Base-by-base conservation (phyloP, 2,888 invertebrate genomes). In the Peribatodes rhomboidaria region DNA sequence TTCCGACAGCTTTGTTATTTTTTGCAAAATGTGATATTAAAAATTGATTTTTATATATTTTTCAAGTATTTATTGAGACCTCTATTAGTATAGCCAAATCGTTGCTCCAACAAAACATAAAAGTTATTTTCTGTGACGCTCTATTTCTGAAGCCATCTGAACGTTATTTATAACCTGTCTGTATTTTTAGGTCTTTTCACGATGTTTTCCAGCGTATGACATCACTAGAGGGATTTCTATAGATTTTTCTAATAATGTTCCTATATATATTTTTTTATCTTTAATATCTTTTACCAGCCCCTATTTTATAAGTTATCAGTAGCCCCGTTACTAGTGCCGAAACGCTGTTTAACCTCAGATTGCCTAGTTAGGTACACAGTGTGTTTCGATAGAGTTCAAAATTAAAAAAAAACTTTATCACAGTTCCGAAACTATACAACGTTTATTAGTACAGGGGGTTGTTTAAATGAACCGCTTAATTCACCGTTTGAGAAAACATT, bases 141-240 rank as follows among this genome's bases (percentile, higher is more conserved):
- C 54, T 66, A 61, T 61, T 58, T 42, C 52, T 54, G 49, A 50
- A 58, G 22, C 52, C 56, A 57, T 62, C 61, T 58, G 52, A 16
- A 49, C 46, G 20, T 16, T 65, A 65, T 65, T 65, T 65, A 52
- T 60, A 65, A 22, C 18, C 14, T 42, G 58, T 18, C 37, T 16
- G 49, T 61, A 61, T 61, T 50, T 66, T 61, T 66, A 61, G 58
- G 4, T 44, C 16, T 47, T 44, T 52, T 37, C 49, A 66, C 54
- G 54, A 66, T 66, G 49, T 46, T 47, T 56, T 57, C 58, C 39
- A 66, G 58, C 16, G 52, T 50, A 33, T 47, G 52, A 61, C 60
- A 39, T 56, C 52, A 60, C 27, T n/a, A 11, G 41, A 37, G 47
- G 41, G 42, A 39, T 13, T 52, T 56, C 35, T 44, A 49, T 41